A percentile compares a stretch with the other conserved stretches of the same genome.
phyloP scores from a whole-genome alignment of 1,140 invertebrate genomes.

The Trichogramma pretiosum region DNA sequence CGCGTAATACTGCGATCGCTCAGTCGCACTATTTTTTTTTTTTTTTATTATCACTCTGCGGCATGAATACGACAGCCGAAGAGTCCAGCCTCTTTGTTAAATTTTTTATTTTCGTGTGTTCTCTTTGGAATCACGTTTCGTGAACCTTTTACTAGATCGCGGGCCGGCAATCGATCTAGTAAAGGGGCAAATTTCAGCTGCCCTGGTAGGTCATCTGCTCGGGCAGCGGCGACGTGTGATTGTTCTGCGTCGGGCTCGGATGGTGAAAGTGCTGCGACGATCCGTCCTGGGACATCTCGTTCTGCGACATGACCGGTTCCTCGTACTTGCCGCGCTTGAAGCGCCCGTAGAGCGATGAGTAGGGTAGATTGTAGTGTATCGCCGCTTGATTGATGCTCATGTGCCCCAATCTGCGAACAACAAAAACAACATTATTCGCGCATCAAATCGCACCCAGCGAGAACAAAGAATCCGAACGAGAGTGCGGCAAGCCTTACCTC shows the following conservation, averaged over 20 bases:
- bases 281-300: conserved; percentile 43
- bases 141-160: conserved; percentile 9
- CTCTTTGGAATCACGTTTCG: too few relatives aligned
- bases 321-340: conserved; percentile 68
- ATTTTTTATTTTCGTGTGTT: conserved; percentile 1
- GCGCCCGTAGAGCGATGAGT: conserved; percentile 78
- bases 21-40: conserved; percentile 4
- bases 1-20: conserved; percentile 16
- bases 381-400: conserved; percentile 90
- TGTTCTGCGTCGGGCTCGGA: conserved; percentile 41
- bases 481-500: conserved; percentile 47
- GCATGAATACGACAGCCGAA: neutral
- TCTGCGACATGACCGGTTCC: conserved; percentile 42
- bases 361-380: conserved; percentile 84
- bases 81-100: neutral
- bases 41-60: too few relatives aligned
- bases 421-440: conserved; percentile 8
- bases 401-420: conserved; percentile 63
- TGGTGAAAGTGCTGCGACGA: conserved; percentile 41
- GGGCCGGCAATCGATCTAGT: conserved; percentile 29
- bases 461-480: neutral
- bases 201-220: conserved; percentile 47
- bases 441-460: neutral
- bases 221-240: conserved; percentile 42
- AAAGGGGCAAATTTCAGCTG: conserved; percentile 47